A percentile compares a stretch with the other conserved stretches of the same genome.
These are phyloP conservation scores for Alectoris magna DNA, from an alignment of 2,797 vertebrate species.

Conservation along the genomic window DNA sequence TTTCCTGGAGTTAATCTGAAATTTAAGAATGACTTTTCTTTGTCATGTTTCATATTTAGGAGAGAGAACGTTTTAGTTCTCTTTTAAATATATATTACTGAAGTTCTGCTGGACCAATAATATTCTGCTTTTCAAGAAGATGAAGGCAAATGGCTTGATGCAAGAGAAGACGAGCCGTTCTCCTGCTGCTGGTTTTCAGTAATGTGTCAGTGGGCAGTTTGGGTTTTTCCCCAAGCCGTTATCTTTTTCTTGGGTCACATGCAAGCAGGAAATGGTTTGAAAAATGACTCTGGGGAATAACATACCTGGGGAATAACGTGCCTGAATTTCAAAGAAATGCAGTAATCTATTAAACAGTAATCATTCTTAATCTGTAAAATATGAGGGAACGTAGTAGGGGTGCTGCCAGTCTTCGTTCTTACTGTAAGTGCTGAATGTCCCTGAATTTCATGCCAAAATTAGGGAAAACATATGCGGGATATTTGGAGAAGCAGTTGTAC, in stretches of 20 bases:
- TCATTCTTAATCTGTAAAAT: not conserved
- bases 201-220: not conserved
- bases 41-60: not conserved
- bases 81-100: not conserved
- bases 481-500: not conserved
- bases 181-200: not conserved
- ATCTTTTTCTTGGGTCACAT: not conserved
- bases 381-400: not conserved
- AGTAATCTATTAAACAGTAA: not conserved
- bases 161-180: not conserved
- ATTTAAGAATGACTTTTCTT: not conserved
- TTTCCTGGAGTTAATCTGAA: not conserved
- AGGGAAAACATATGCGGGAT: not conserved
- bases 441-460: no score
- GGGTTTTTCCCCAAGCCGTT: not conserved
- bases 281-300: not conserved
- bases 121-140: not conserved
- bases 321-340: not conserved
- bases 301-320: not conserved
- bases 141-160: not conserved
- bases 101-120: not conserved
- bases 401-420: rapidly evolving
- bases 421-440: not conserved
- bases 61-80: not conserved
- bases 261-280: not conserved